These are phyloP conservation scores for Malurus leucopterus DNA, from an alignment of 2,797 vertebrate species.

Conservation along the genomic window DNA sequence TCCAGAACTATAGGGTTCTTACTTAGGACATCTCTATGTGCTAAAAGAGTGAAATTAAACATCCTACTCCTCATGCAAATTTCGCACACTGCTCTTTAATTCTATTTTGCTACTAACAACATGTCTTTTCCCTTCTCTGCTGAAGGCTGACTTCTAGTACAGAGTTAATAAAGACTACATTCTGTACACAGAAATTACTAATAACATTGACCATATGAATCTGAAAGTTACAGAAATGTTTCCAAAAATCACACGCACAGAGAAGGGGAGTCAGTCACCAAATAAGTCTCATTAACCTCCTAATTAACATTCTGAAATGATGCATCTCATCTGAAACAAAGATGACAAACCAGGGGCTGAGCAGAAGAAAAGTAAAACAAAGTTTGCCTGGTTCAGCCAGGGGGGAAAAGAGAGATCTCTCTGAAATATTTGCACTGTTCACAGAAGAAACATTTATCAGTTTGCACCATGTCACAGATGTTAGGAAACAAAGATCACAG, in stretches of 20 bases:
- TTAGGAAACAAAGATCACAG: neutral
- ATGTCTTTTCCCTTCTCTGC: neutral
- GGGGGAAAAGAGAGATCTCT: neutral
- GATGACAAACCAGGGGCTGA: neutral
- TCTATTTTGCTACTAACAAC: neutral
- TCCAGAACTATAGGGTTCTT: neutral
- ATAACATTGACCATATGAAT: neutral
- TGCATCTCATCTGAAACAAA: neutral
- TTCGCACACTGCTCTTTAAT: neutral
- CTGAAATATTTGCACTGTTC: neutral
- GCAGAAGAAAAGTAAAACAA: neutral
- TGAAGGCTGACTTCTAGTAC: neutral
- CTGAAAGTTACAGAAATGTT: neutral
- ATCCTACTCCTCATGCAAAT: neutral
- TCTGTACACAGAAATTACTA: neutral
- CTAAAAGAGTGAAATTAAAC: neutral
- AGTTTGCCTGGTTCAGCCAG: neutral
- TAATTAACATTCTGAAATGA: neutral
- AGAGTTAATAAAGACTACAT: neutral
- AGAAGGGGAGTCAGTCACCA: neutral
- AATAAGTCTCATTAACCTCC: neutral
- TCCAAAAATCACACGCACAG: neutral
- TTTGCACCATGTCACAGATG: neutral
- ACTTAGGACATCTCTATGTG: accelerated
- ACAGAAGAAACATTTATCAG: neutral